Base-by-base conservation (phyloP, 2,113 vertebrate genomes). In the Cichladusa arquata region DNA sequence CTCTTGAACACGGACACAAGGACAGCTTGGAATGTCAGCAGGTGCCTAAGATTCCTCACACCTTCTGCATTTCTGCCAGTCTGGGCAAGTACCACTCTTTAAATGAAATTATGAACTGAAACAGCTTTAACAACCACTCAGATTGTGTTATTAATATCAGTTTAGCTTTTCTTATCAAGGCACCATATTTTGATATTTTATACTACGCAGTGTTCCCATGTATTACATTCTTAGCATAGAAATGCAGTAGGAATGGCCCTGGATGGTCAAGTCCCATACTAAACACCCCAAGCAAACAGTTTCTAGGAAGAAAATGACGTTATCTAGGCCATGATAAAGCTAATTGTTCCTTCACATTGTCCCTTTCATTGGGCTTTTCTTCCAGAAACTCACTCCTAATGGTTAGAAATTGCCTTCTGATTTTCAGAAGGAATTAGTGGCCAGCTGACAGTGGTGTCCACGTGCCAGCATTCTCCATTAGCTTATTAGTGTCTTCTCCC, bases 381-480 rank as follows among this genome's bases (percentile, higher is more conserved):
- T 91, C 83, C 91, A 93, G 91, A 95, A 93, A 89, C 31, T 81
- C 69, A 69, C 40, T 87, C 65, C 44, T 97, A 93, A 92, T 71
- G 54, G 74, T 65, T 54, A 92, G 92, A 92, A 90, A 96, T 78
- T 92, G 86, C 73, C 73, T 84, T 84, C 91, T 90, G n/a, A 92
- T 94, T 91, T 95, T 70, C 89, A 74, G 81, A 73, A 91, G 60
- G 86, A 91, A 93, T 91, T 65, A 91, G 81, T 5, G 20, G 73
- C 74, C 92, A 94, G 93, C 54, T 86, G 67, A 36, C 33, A 12
- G 70, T 5, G 23, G 20, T 57, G 56, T 69, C 91, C 72, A 6
- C 24, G 84, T 79, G 94, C 91, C 93, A 95, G 84, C 81, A 65
- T 1, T 16, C 48, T 64, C 96, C 94, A 96, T 97, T 95, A 95